Base-by-base conservation (phyloP, 2,888 invertebrate genomes). In the Andrena dorsata region DNA sequence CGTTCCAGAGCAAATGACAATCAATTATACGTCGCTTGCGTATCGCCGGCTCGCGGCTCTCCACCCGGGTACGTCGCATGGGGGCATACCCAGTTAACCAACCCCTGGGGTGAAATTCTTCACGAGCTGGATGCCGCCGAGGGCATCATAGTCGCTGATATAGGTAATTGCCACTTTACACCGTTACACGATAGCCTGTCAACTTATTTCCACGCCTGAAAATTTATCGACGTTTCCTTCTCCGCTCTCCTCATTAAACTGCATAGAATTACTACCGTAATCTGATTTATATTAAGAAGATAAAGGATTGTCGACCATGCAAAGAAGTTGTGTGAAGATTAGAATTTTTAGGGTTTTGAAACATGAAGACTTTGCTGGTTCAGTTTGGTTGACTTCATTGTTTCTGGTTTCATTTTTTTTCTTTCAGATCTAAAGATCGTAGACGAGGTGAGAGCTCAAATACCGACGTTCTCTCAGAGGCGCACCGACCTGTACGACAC, bases 1-100 rank as follows among this genome's bases (percentile, higher is more conserved):
- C 95, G 97, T 63, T 95, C 96, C 0, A 95, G 99, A 66, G 98
- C 99, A 49, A 95, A 96, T 47, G 99, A 99, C 94, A 97, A 97
- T 93, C 98, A 99, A 94, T 94, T 98, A 63, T 99, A 96, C 95
- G 97, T 98, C 53, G 97, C 97, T 28, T 96, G 97, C 1, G 96
- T 97, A 68, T 97, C 98, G 65, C 98, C 98, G 0, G 98, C 99
- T 1, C 94, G 98, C 82, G 97, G 97, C 92, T 91, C 93, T 2
- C 94, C 93, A 6, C 96, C 97, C 2, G 95, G 95, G 0, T 99
- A 98, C 93, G 95, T 97, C 56, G 98, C 98, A 13, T 99, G 97
- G 96, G 99, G 98, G 0, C 98, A 99, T 94, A 97, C 98, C 13
- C 95, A 96, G 92, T 94, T 98, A 10, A 96, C 97, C 0, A 96